These are phyloP conservation scores for Temnothorax unifasciatus DNA, from an alignment of 2,888 invertebrate species.

Conservation along the genomic window DNA sequence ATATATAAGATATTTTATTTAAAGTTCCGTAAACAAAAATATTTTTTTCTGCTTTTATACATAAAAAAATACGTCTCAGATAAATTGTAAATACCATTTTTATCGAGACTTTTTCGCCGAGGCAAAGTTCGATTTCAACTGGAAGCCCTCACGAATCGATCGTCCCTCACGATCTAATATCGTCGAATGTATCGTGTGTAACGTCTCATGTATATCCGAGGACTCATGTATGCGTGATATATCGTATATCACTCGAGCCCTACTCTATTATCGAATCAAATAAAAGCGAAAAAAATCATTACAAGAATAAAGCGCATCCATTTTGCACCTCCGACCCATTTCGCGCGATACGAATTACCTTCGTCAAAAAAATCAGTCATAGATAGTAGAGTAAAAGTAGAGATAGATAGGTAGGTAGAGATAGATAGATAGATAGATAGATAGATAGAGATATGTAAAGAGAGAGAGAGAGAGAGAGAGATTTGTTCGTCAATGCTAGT, in stretches of 20 bases:
- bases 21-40: background rate
- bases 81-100: background rate
- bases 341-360: conserved; percentile 65
- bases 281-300: conserved; percentile 45
- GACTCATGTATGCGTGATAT: conserved; percentile 52
- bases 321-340: conserved; percentile 82
- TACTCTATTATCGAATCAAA: conserved; percentile 50
- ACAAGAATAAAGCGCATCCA: conserved; percentile 63
- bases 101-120: background rate
- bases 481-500: conserved; percentile 38
- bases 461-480: background rate
- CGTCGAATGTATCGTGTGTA: conserved; percentile 54
- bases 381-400: conserved; percentile 17
- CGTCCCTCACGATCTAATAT: conserved; percentile 29
- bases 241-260: conserved; percentile 55
- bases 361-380: conserved; percentile 70
- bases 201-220: conserved; percentile 50
- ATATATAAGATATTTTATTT: background rate
- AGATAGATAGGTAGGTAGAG: background rate
- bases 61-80: background rate
- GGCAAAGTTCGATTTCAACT: background rate
- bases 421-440: background rate
- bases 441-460: background rate
- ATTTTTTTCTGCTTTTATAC: background rate
- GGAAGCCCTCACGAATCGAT: conserved; percentile 36